phyloP scores from a whole-genome alignment of 2,113 vertebrate species.

The Falco punctatus region DNA sequence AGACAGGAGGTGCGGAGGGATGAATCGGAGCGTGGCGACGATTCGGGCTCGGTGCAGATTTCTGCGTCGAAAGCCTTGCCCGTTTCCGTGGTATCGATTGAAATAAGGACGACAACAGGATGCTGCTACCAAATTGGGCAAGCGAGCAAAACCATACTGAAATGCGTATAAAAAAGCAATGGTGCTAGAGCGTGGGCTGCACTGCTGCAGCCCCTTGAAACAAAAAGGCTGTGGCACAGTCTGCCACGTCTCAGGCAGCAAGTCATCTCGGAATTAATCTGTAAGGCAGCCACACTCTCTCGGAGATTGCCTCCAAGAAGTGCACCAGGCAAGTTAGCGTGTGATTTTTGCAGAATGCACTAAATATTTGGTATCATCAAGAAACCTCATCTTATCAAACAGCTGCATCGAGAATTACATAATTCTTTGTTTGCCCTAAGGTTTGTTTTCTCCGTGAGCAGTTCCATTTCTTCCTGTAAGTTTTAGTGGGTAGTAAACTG shows the following conservation, averaged over 20 bases:
- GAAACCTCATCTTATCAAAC: neutral
- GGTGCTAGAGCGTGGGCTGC: neutral
- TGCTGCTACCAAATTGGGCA: neutral
- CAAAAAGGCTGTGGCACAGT: neutral
- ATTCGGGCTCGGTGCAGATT: neutral
- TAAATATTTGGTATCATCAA: neutral
- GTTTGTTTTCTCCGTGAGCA: neutral
- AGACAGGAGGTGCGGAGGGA: neutral
- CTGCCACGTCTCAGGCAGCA: neutral
- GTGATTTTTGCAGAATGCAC: neutral
- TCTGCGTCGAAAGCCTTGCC: neutral
- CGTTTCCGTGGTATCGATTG: neutral
- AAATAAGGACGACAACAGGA: neutral
- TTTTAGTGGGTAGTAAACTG: neutral
- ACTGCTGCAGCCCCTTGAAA: neutral
- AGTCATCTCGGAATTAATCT: neutral
- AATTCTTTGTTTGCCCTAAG: neutral
- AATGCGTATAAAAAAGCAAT: neutral
- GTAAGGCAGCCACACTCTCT: neutral
- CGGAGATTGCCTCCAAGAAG: neutral
- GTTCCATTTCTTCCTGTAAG: neutral
- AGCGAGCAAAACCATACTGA: neutral
- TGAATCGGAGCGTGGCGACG: neutral
- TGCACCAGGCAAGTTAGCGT: neutral
- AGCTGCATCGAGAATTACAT: neutral